Percentiles rank a stretch among this genome's conserved stretches.
Evolutionary conservation across 92 coral and sea anemone species (phyloP).

Genomic region (Phenganax subtilis): DNA sequence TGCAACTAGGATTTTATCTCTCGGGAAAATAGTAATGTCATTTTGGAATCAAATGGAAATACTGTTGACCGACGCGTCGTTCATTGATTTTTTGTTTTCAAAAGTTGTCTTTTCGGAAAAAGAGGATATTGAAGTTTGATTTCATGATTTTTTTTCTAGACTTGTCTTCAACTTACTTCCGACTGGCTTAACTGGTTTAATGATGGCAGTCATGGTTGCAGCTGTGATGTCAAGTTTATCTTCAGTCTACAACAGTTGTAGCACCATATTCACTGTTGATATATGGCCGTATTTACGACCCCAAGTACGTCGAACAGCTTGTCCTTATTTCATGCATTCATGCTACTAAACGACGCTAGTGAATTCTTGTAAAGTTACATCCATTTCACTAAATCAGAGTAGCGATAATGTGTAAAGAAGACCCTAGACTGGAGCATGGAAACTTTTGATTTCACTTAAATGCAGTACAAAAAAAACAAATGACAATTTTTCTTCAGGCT

Average conservation of each 20-base stretch:
- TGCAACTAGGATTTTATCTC: too few species aligned
- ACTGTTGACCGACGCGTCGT: too few species aligned
- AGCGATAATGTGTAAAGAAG: too few species aligned
- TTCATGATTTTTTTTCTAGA: constrained; percentile 33
- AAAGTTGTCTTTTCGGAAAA: background rate
- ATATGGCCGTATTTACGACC: constrained; percentile 60
- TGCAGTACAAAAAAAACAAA: background rate
- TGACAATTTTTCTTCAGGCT: constrained; percentile 46
- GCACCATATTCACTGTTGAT: constrained; percentile 85
- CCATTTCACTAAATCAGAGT: too few species aligned
- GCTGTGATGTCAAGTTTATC: constrained; percentile 91
- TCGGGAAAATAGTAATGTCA: too few species aligned
- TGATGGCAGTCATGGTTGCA: constrained; percentile 98
- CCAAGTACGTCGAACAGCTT: background rate
- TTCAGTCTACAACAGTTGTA: constrained; percentile 89
- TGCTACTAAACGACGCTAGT: too few species aligned
- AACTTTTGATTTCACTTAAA: too few species aligned
- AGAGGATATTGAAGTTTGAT: background rate
- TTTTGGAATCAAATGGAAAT: too few species aligned
- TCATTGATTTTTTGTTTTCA: too few species aligned
- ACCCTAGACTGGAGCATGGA: too few species aligned
- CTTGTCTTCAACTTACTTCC: constrained; percentile 81
- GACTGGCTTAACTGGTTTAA: constrained; percentile 72
- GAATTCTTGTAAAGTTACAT: too few species aligned
- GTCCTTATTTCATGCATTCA: background rate